A percentile compares a stretch with the other conserved stretches of the same genome.
Evolutionary conservation across 2,113 vertebrate genomes (phyloP).

Genomic region (Geothlypis trichas): DNA sequence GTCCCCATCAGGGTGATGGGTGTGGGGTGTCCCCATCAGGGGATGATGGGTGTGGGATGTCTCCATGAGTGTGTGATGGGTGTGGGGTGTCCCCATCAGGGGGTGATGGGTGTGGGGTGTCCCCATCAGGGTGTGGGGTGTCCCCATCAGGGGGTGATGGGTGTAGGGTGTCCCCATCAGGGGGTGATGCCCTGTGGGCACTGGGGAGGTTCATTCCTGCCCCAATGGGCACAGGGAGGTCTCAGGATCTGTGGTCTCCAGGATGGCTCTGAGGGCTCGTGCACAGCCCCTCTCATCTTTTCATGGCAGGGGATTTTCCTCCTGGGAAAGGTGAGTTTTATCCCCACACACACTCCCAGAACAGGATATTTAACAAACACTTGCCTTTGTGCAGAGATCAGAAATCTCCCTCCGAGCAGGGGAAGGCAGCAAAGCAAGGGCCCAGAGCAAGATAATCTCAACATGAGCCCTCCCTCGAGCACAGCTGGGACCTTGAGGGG

Average conservation of each 20-base stretch:
- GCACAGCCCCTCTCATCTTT: not conserved
- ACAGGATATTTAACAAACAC: rapidly evolving
- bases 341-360: rapidly evolving
- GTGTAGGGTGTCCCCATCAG: not conserved
- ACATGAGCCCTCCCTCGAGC: not conserved
- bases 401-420: not conserved
- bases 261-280: not conserved
- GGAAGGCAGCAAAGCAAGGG: not conserved
- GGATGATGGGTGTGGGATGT: too few species aligned
- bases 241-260: not conserved
- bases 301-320: not conserved
- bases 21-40: too few species aligned
- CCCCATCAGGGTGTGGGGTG: too few species aligned
- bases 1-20: too few species aligned
- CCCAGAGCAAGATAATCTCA: not conserved
- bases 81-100: too few species aligned
- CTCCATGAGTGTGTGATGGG: too few species aligned
- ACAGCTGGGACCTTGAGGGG: not conserved
- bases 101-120: too few species aligned
- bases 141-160: not conserved
- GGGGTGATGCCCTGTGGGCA: not conserved
- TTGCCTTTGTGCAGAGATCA: not conserved
- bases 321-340: not conserved
- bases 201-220: not conserved
- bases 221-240: not conserved